phyloP scores from a whole-genome alignment of 2,888 invertebrate species.

The Alloplasta piceator region DNA sequence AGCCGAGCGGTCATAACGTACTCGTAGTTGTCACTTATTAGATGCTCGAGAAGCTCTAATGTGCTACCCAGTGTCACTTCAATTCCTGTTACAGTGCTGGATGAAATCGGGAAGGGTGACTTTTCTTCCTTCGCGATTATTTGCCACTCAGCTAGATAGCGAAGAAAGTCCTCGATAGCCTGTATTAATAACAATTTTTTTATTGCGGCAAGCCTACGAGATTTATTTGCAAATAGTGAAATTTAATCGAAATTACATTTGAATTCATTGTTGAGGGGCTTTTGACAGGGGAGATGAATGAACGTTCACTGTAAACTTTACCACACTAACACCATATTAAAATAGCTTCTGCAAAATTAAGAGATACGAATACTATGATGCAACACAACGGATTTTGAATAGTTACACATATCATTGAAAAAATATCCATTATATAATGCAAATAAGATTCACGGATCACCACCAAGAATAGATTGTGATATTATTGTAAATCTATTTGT shows the following conservation, averaged over 20 bases:
- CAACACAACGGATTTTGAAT: conserved; percentile 27
- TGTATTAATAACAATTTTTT: conserved; percentile 27
- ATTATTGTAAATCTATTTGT: conserved; percentile 30
- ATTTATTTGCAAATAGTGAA: conserved; percentile 24
- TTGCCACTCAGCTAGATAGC: conserved; percentile 33
- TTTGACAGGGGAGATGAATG: background rate
- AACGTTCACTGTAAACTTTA: conserved; percentile 22
- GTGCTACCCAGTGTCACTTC: conserved; percentile 59
- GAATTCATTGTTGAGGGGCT: background rate
- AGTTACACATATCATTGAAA: conserved; percentile 30
- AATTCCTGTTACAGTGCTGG: conserved; percentile 55
- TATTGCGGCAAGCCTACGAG: conserved; percentile 19
- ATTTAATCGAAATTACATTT: background rate
- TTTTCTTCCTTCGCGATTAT: conserved; percentile 9
- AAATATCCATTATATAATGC: conserved; percentile 22
- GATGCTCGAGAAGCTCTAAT: conserved; percentile 51
- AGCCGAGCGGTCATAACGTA: conserved; percentile 67
- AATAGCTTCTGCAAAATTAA: conserved; percentile 29
- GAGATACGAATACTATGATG: conserved; percentile 30
- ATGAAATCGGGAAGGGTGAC: conserved; percentile 18
- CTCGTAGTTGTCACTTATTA: conserved; percentile 40
- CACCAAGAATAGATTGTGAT: conserved; percentile 31
- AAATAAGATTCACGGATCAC: conserved; percentile 31
- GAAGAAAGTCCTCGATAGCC: conserved; percentile 35
- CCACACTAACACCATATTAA: conserved; percentile 23